phyloP scores from a whole-genome alignment of 2,888 invertebrate genomes.

The Drosophila merina region DNA sequence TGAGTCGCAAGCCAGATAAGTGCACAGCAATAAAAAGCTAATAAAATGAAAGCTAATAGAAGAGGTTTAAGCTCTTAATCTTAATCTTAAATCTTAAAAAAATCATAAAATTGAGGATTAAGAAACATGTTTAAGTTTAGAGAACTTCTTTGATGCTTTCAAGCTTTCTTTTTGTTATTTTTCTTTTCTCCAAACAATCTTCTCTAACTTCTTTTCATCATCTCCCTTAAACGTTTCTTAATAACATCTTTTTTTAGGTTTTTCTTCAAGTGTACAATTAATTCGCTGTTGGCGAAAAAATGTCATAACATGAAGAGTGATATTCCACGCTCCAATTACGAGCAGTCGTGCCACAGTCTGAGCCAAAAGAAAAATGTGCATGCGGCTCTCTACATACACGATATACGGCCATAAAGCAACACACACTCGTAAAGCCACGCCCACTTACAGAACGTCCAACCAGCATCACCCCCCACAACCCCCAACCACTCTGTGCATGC shows the following conservation, averaged over 20 bases:
- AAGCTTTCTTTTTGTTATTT: no score
- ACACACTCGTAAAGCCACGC: not conserved
- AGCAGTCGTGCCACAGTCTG: slow-evolving; percentile 61
- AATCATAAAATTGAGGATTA: no score
- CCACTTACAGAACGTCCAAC: slow-evolving; percentile 1
- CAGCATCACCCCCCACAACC: slow-evolving; percentile 31
- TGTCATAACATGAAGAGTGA: slow-evolving; percentile 83
- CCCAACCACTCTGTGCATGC: slow-evolving; percentile 41
- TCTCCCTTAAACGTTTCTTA: no score
- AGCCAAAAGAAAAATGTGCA: slow-evolving; percentile 67
- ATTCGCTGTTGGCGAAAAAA: slow-evolving; percentile 76
- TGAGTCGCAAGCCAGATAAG: slow-evolving; percentile 47
- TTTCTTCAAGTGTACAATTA: slow-evolving; percentile 70
- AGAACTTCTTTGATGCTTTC: no score
- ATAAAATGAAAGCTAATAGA: no score
- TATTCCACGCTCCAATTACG: slow-evolving; percentile 82
- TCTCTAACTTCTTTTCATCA: no score
- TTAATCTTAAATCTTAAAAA: no score
- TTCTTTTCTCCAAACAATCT: no score
- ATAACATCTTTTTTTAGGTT: no score
- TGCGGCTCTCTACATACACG: slow-evolving; percentile 41
- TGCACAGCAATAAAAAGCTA: slow-evolving; percentile 49
- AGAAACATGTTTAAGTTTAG: no score
- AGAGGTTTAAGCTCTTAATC: no score
- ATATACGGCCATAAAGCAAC: not conserved